These are phyloP conservation scores for Diabrotica undecimpunctata DNA, from an alignment of 1,140 invertebrate genomes.

Conservation along the genomic window DNA sequence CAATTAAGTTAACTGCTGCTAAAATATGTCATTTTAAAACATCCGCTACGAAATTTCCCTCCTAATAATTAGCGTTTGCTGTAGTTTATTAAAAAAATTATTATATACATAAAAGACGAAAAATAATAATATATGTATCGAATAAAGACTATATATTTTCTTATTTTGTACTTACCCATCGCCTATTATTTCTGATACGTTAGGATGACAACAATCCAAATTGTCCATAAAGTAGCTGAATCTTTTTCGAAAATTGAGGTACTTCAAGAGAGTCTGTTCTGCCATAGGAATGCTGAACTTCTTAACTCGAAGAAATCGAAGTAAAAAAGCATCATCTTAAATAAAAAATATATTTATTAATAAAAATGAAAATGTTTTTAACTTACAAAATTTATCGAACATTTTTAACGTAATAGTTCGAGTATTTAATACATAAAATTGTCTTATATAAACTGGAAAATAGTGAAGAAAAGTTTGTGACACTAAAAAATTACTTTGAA, in stretches of 20 bases:
- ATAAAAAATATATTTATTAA: constrained; percentile 16
- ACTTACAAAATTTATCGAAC: not conserved
- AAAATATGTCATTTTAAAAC: too few species aligned
- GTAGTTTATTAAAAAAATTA: not conserved
- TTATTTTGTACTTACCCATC: constrained; percentile 51
- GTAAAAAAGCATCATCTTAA: constrained; percentile 68
- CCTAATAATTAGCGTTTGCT: too few species aligned
- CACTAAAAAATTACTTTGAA: too few species aligned
- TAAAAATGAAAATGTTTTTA: not conserved
- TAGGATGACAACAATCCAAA: constrained; percentile 62
- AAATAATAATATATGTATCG: not conserved
- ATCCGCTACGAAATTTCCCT: too few species aligned
- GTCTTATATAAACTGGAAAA: too few species aligned
- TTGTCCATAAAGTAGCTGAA: constrained; percentile 61
- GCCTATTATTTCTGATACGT: constrained; percentile 60
- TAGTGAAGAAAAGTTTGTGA: too few species aligned
- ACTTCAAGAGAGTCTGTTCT: constrained; percentile 73
- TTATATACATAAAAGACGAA: not conserved
- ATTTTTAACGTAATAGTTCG: not conserved
- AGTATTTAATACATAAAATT: not conserved
- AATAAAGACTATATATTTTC: constrained; percentile 34
- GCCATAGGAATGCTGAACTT: constrained; percentile 79
- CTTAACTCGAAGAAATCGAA: constrained; percentile 72
- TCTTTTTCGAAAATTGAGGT: constrained; percentile 67
- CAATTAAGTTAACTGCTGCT: too few species aligned